Evolutionary conservation across 1,140 invertebrate species (phyloP).

Genomic region (Dicyema japonicum): DNA sequence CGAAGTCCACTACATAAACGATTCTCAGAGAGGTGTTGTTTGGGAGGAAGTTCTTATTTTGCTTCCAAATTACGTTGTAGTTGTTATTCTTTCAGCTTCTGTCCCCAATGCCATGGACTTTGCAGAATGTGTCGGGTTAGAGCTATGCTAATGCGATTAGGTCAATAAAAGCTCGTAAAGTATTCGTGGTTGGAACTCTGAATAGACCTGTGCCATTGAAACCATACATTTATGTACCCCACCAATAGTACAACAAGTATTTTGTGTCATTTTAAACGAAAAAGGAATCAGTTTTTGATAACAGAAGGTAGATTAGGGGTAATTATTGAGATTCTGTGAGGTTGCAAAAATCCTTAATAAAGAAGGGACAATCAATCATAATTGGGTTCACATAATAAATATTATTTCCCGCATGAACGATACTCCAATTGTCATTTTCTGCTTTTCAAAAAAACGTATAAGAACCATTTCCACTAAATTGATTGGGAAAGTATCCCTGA

Average conservation of each 20-base stretch:
- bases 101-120: slow-evolving; percentile 82
- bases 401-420: too few species aligned
- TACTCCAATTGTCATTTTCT: too few species aligned
- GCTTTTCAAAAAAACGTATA: neutral
- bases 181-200: slow-evolving; percentile 63
- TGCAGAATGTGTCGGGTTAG: slow-evolving; percentile 68
- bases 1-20: slow-evolving; percentile 95
- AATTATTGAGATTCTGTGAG: neutral
- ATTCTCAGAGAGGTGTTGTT: slow-evolving; percentile 78
- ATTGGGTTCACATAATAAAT: neutral
- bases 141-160: slow-evolving; percentile 2
- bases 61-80: slow-evolving; percentile 58
- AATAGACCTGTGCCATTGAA: slow-evolving; percentile 73
- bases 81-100: slow-evolving; percentile 83
- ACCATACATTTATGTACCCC: slow-evolving; percentile 47
- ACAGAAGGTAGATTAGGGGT: neutral
- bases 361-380: neutral
- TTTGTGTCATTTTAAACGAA: neutral
- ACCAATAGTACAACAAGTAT: neutral
- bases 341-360: too few species aligned
- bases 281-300: neutral
- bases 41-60: slow-evolving; percentile 96
- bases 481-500: slow-evolving; percentile 38
- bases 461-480: neutral
- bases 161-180: neutral